A percentile compares a stretch with the other conserved stretches of the same genome.
Evolutionary conservation across 1,140 invertebrate genomes (phyloP).

Genomic region (Eciton burchellii): DNA sequence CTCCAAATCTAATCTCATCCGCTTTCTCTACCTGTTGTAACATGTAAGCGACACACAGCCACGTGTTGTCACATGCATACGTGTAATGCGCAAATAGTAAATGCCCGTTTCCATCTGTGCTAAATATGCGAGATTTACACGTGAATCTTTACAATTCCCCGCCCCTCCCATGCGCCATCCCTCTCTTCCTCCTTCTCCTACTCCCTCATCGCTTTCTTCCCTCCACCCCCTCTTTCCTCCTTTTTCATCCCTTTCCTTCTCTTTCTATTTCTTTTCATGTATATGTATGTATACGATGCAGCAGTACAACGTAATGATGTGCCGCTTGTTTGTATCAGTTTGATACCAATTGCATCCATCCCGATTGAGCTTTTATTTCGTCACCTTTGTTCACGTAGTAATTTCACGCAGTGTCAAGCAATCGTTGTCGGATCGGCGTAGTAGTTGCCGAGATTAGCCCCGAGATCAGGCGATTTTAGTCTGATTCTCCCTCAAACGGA

Average conservation of each 20-base stretch:
- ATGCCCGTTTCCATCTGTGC: neutral
- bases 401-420: neutral
- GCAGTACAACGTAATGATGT: constrained; percentile 19
- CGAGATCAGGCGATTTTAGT: constrained; percentile 8
- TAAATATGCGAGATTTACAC: constrained; percentile 27
- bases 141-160: neutral
- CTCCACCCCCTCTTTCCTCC: neutral
- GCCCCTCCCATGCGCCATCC: neutral
- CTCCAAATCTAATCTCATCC: constrained; percentile 55
- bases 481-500: neutral
- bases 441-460: neutral
- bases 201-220: too few species aligned
- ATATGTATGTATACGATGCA: constrained; percentile 24
- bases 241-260: constrained; percentile 19
- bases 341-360: constrained; percentile 33
- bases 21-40: constrained; percentile 47
- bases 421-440: constrained; percentile 2
- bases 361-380: neutral
- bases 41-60: constrained; percentile 21
- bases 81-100: constrained; percentile 39
- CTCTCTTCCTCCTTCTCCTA: constrained; percentile 3
- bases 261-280: neutral
- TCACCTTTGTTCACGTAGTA: constrained; percentile 19
- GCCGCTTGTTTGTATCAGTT: constrained; percentile 49
- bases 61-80: constrained; percentile 8